phyloP scores from a whole-genome alignment of 1,140 invertebrate genomes.

The Aphelinus certus region DNA sequence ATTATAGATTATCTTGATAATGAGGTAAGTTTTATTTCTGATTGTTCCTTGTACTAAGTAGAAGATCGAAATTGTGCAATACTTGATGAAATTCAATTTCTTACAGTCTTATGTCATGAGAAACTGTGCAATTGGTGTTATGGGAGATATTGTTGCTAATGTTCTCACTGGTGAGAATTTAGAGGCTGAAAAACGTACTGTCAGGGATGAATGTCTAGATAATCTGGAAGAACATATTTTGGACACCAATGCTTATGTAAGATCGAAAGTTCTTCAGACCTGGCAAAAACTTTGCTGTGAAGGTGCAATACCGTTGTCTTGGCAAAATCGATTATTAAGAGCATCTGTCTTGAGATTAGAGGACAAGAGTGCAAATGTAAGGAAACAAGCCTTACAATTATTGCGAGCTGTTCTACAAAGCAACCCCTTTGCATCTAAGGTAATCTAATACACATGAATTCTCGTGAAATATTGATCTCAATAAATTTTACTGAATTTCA shows the following conservation, averaged over 20 bases:
- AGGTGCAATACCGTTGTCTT: conserved; percentile 76
- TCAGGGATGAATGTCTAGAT: conserved; percentile 78
- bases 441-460: conserved; percentile 45
- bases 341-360: conserved; percentile 74
- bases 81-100: conserved; percentile 21
- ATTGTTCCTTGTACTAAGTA: neutral
- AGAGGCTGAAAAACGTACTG: conserved; percentile 71
- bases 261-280: conserved; percentile 81
- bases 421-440: conserved; percentile 79
- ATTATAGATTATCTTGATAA: conserved; percentile 69
- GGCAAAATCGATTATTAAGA: conserved; percentile 72
- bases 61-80: neutral
- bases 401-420: conserved; percentile 77
- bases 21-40: conserved; percentile 64
- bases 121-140: conserved; percentile 81
- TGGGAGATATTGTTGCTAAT: conserved; percentile 78
- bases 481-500: conserved; percentile 4
- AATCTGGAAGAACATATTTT: conserved; percentile 82
- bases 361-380: conserved; percentile 81
- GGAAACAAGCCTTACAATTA: conserved; percentile 82
- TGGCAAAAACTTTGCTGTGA: conserved; percentile 79
- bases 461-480: neutral
- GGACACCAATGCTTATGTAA: conserved; percentile 84
- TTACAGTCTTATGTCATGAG: conserved; percentile 79
- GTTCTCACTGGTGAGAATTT: conserved; percentile 77